Evolutionary conservation across 2,888 invertebrate genomes (phyloP).

Genomic region (Drosophila algonquin): DNA sequence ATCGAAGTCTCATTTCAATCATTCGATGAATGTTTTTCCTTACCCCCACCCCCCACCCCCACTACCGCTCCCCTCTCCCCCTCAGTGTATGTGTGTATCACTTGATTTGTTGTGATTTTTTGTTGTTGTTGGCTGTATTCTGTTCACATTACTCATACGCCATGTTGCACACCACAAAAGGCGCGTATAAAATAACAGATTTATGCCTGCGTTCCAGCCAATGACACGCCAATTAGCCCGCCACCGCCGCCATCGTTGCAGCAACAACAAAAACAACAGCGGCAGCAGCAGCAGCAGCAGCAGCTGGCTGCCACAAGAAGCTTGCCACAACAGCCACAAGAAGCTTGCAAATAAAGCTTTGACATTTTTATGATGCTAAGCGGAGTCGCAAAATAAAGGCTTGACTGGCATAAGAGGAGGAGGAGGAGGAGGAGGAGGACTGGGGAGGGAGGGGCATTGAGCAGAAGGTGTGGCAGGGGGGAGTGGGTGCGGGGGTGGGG

Average conservation of each 20-base stretch:
- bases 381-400: constrained; percentile 41
- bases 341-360: constrained; percentile 75
- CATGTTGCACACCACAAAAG: constrained; percentile 55
- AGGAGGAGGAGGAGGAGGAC: too few relatives aligned
- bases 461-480: constrained; percentile 48
- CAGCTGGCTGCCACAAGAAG: constrained; percentile 36
- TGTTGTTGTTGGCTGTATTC: constrained; percentile 28
- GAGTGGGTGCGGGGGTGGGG: constrained; percentile 7
- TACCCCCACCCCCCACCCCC: too few relatives aligned
- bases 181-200: constrained; percentile 77
- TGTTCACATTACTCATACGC: constrained; percentile 75
- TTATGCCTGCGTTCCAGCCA: constrained; percentile 75
- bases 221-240: constrained; percentile 77
- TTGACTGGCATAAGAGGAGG: neutral
- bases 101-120: constrained; percentile 14
- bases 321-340: constrained; percentile 39
- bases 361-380: constrained; percentile 79
- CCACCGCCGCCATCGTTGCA: constrained; percentile 35
- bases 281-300: neutral
- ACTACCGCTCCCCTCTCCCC: neutral
- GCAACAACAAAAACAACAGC: constrained; percentile 10
- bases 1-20: too few relatives aligned
- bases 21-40: too few relatives aligned
- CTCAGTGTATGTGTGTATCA: neutral
- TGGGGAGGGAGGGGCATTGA: constrained; percentile 26